Evolutionary conservation across 2,113 vertebrate species (phyloP).

Genomic region (Neodon shergylaensis): DNA sequence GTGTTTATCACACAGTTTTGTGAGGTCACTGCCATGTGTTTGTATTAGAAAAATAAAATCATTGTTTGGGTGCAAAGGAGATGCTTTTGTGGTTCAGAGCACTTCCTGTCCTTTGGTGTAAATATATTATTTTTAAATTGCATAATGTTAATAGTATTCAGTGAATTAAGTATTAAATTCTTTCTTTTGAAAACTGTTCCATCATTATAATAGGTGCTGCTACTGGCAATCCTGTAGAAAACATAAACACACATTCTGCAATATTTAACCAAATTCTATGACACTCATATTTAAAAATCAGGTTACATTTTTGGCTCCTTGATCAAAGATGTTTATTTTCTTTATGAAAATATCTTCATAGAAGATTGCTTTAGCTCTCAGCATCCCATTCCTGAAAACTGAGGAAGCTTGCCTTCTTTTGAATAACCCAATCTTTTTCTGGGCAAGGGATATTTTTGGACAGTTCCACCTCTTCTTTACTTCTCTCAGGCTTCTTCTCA

Average conservation of each 20-base stretch:
- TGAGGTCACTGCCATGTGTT: neutral
- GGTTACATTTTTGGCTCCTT: neutral
- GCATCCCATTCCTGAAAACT: neutral
- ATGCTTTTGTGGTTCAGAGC: neutral
- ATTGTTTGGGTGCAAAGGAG: neutral
- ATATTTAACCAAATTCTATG: neutral
- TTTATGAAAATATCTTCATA: neutral
- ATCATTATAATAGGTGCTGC: neutral
- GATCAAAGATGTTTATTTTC: neutral
- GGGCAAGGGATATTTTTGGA: neutral
- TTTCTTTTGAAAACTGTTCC: neutral
- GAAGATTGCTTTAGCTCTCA: neutral
- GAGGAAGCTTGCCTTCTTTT: neutral
- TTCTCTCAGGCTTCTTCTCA: neutral
- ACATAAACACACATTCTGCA: neutral
- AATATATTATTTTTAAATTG: neutral
- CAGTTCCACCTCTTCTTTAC: neutral
- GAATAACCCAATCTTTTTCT: neutral
- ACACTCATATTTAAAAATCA: neutral
- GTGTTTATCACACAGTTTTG: neutral
- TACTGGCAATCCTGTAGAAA: neutral
- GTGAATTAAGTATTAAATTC: neutral
- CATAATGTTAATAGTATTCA: neutral
- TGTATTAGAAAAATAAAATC: neutral
- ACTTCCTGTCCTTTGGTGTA: neutral